Percentiles rank a stretch among this genome's conserved stretches.
Conservation (phyloP, 2,888 invertebrate genomes). For the Barypeithes pellucidus region DNA sequence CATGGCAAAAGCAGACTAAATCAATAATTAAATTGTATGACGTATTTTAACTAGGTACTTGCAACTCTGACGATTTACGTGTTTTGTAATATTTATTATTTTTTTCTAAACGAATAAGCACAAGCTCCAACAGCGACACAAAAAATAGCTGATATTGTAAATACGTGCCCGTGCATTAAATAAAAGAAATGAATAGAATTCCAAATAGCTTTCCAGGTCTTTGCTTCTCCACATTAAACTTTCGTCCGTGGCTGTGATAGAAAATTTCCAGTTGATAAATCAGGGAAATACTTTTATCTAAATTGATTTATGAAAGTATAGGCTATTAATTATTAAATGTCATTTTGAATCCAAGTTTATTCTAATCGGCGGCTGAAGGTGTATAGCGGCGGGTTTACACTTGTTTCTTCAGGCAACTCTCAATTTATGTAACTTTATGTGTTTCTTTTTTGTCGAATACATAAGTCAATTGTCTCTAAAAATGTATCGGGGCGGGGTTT, state of each 20-base stretch:
- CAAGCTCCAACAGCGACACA: constrained; percentile 1
- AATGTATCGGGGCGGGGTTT: too few relatives aligned
- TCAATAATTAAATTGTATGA: too few relatives aligned
- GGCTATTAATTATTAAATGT: too few relatives aligned
- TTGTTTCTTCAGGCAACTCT: too few relatives aligned
- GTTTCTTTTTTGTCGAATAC: too few relatives aligned
- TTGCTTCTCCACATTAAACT: constrained; percentile 24
- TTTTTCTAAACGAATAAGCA: constrained; percentile 5
- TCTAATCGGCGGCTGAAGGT: too few relatives aligned
- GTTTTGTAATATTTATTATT: not conserved
- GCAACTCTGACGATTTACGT: not conserved
- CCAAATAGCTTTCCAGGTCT: constrained; percentile 39
- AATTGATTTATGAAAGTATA: constrained; percentile 34
- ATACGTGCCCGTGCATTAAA: constrained; percentile 30
- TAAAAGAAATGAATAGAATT: constrained; percentile 16
- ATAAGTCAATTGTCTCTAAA: too few relatives aligned
- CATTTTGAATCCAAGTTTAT: too few relatives aligned
- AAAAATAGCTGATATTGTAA: constrained; percentile 12
- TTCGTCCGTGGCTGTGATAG: constrained; percentile 26
- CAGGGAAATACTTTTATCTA: constrained; percentile 37
- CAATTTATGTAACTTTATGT: too few relatives aligned
- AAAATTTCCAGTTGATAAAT: constrained; percentile 41
- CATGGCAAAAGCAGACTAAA: too few relatives aligned
- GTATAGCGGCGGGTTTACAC: too few relatives aligned
- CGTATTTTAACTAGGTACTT: too few relatives aligned